Conservation (phyloP, 2,888 invertebrate species). For the Fabriciana adippe region DNA sequence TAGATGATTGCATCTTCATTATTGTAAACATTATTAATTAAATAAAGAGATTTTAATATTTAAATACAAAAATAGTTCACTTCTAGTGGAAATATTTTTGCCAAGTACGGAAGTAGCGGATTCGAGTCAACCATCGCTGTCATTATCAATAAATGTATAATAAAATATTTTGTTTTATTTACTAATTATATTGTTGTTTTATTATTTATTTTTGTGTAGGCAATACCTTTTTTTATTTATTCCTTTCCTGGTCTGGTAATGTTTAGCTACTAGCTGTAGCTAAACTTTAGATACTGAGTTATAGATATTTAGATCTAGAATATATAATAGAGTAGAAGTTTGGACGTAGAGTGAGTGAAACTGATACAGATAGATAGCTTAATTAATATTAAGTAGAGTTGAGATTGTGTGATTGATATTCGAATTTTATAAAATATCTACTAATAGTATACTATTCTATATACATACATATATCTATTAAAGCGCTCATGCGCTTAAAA, state of each 20-base stretch:
- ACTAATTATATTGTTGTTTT: constrained; percentile 23
- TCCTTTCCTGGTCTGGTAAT: neutral
- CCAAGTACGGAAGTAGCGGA: constrained; percentile 72
- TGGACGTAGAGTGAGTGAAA: too few relatives aligned
- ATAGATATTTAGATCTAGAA: too few relatives aligned
- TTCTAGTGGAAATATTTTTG: constrained; percentile 81
- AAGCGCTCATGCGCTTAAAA: too few relatives aligned
- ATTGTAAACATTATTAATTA: constrained; percentile 61
- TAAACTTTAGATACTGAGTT: neutral
- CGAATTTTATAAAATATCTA: too few relatives aligned
- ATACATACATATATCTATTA: too few relatives aligned
- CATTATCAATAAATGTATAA: constrained; percentile 82
- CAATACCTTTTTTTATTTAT: neutral
- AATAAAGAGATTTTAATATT: constrained; percentile 79
- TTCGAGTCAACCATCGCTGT: constrained; percentile 81
- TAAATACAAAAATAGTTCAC: constrained; percentile 77
- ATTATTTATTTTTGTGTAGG: constrained; percentile 14
- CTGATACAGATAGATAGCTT: too few relatives aligned
- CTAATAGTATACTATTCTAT: too few relatives aligned
- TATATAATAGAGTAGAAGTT: too few relatives aligned
- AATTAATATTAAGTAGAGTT: too few relatives aligned
- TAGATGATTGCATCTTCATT: constrained; percentile 72
- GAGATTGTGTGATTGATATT: too few relatives aligned
- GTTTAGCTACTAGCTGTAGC: neutral
- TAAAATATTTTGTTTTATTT: constrained; percentile 57